Percentiles rank a stretch among this genome's conserved stretches.
phyloP scores from a whole-genome alignment of 2,888 invertebrate species.

The Drosophila silvestris region DNA sequence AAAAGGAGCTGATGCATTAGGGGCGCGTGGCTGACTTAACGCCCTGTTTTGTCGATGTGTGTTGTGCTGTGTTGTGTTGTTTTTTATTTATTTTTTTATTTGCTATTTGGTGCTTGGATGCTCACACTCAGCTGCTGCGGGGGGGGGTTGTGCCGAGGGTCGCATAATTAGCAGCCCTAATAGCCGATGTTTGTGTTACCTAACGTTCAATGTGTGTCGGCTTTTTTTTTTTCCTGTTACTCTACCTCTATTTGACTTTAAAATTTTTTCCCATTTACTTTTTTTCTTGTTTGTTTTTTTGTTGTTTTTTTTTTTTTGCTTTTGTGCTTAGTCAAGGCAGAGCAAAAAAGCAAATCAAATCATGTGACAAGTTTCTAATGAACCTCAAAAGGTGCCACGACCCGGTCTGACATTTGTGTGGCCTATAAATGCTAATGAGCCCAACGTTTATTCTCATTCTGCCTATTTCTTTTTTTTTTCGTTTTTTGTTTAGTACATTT shows the following conservation, averaged over 20 bases:
- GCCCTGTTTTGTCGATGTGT: slow-evolving; percentile 32
- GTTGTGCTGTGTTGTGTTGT: slow-evolving; percentile 1
- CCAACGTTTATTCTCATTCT: slow-evolving; percentile 38
- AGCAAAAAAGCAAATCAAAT: slow-evolving; percentile 66
- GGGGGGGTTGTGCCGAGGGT: slow-evolving; percentile 56
- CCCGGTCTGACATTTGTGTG: slow-evolving; percentile 66
- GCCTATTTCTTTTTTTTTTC: slow-evolving; percentile 3
- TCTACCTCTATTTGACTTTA: slow-evolving; percentile 28
- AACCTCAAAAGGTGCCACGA: slow-evolving; percentile 59
- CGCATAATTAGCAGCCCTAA: slow-evolving; percentile 73
- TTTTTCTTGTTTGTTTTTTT: slow-evolving; percentile 10
- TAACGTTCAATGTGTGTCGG: slow-evolving; percentile 11
- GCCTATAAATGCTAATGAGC: slow-evolving; percentile 78
- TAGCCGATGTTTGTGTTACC: slow-evolving; percentile 33
- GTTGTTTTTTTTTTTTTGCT: slow-evolving; percentile 10
- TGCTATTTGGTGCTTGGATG: slow-evolving; percentile 8
- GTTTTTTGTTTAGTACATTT: slow-evolving; percentile 20
- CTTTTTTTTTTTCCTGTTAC: slow-evolving; percentile 11
- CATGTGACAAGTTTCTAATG: slow-evolving; percentile 80
- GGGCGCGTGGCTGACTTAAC: slow-evolving; percentile 67
- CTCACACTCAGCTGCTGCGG: slow-evolving; percentile 8
- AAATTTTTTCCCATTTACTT: slow-evolving; percentile 29
- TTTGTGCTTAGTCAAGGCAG: not conserved
- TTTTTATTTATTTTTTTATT: slow-evolving; percentile 11
- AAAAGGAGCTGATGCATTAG: slow-evolving; percentile 42